Conservation (phyloP, 1,140 invertebrate species). For the Sarcophaga bullata region DNA sequence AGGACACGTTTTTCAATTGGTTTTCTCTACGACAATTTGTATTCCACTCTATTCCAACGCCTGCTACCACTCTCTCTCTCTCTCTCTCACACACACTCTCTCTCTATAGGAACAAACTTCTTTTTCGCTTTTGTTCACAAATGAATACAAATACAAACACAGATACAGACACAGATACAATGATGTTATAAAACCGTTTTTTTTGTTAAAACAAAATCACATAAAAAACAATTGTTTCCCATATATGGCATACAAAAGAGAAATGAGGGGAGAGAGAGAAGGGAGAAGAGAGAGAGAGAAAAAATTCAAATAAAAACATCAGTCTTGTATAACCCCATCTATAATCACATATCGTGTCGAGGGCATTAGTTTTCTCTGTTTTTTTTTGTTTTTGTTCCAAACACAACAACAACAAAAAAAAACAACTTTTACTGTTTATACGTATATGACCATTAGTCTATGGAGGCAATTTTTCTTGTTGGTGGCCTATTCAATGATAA, state of each 20-base stretch:
- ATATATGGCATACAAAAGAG: no score
- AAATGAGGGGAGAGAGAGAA: no score
- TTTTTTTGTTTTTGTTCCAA: no score
- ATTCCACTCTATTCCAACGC: neutral
- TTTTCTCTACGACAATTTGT: neutral
- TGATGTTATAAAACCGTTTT: no score
- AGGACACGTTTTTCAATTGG: constrained; percentile 13
- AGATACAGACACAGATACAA: no score
- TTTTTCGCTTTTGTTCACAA: no score
- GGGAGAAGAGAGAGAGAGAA: no score
- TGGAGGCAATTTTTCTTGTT: neutral
- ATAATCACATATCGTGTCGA: neutral
- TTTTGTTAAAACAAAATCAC: no score
- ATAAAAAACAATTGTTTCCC: no score
- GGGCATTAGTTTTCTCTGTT: neutral
- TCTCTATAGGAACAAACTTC: no score
- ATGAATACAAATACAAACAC: no score
- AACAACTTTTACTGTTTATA: neutral
- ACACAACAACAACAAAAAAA: no score
- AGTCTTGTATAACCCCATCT: neutral
- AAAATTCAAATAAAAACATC: neutral
- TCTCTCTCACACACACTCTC: neutral
- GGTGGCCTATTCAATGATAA: neutral
- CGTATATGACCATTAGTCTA: neutral
- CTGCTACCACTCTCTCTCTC: neutral